Evolutionary conservation across 2,888 invertebrate species (phyloP), one percentile per base, ranked within the genome.

Genomic region (Agriotes lineatus): DNA sequence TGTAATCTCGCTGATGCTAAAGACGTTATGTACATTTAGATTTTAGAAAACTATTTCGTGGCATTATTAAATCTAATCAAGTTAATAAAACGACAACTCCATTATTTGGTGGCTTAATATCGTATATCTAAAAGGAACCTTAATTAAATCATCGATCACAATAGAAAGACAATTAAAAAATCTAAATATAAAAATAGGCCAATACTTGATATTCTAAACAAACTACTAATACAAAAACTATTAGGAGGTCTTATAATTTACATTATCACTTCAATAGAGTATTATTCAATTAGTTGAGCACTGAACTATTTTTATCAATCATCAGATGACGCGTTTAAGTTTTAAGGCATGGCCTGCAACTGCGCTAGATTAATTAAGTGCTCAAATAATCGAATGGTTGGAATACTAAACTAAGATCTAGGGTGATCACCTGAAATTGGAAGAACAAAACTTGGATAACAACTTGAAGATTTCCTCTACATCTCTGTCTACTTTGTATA

Each of bases 261-360:
- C 45, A 60, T 60, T 60, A 60, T 60, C 60, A 60, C 60, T 60
- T 60, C 48, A 48, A 48, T 37, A 37, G 37, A 56, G 59, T 45
- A 59, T 7, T 16, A n/a, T 44, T 60, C 14, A 33, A 60, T 20
- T 33, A 45, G 37, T 48, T 60, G 60, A 60, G 60, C 35, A 60
- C n/a, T 20, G 35, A 30, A 39, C 12, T n/a, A n/a, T n/a, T n/a
- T n/a, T n/a, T n/a, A n/a, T n/a, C n/a, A n/a, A n/a, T n/a, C n/a
- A n/a, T n/a, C n/a, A n/a, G n/a, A n/a, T 25, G 3, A 25, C 25
- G 7, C 25, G 25, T 3, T 25, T 25, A 25, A 7, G 25, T 25
- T 25, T 7, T 25, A 25, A 25, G 25, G n/a, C n/a, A n/a, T n/a
- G n/a, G n/a, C 25, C 7, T 5, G 25, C 3, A 25, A 25, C 7